Base-by-base conservation (phyloP, 2,888 invertebrate species). In the Tetanocera ferruginea region DNA sequence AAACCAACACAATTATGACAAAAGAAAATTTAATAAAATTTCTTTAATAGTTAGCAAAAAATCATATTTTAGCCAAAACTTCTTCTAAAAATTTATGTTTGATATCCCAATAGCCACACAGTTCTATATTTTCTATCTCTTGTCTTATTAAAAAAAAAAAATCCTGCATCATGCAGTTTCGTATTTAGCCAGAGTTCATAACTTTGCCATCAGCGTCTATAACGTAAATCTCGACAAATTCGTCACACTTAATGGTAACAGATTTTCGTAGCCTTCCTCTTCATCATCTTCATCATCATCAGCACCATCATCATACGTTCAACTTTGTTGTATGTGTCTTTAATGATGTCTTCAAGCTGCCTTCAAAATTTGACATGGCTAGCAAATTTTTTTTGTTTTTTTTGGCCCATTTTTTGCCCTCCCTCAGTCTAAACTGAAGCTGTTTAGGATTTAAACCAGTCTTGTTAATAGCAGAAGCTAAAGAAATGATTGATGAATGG, bases 401-500 rank as follows among this genome's bases (percentile, higher is more conserved):
- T 57, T 19, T 19, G 2, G 28, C 60, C 60, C n/a, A 28, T 31
- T 28, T 25, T 60, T 60, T 25, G n/a, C 17, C 17, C 19, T 11
- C 34, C 37, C 25, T 11, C 55, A 2, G 19, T 55, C 19, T 43
- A 43, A 55, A 23, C 55, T 23, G 19, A 55, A 8, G 2, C 34
- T 34, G n/a, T 66, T 34, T 31, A 37, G n/a, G 31, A 66, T 66
- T 66, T 66, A 8, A 31, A 66, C 28, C 66, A 34, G 31, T 28
- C 37, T 19, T 66, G 31, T 62, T 34, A n/a, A 37, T 8, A 17
- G 34, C 34, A 34, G 5, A 28, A 66, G 66, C 34, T 23, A 51
- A 51, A 28, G 31, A 55, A 57, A 71, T 69, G 71, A 57, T 71
- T 71, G 71, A 71, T 71, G 34, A 34, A 31, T 71, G 28, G 55